These are phyloP conservation scores for Oxygymnocypris stewartii DNA, from an alignment of 2,113 vertebrate species.

Conservation along the genomic window DNA sequence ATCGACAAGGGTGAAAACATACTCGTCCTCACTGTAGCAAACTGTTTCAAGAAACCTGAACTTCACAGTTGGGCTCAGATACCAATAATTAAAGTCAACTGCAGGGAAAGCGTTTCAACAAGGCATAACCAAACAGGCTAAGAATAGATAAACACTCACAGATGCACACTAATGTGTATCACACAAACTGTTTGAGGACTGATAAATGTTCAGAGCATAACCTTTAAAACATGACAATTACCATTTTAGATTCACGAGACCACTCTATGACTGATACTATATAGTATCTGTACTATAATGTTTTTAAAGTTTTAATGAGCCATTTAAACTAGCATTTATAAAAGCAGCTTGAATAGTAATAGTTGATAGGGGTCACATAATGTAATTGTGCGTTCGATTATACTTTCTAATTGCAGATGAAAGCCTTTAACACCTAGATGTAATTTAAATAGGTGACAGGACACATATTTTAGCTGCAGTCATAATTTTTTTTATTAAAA, in stretches of 20 bases:
- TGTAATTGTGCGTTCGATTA: neutral
- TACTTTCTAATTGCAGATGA: neutral
- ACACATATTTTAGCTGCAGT: neutral
- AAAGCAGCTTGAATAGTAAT: conserved; percentile 15
- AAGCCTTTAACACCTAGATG: neutral
- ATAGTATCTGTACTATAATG: neutral
- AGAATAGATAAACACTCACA: conserved; percentile 10
- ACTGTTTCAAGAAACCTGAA: conserved; percentile 1
- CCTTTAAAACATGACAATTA: conserved; percentile 7
- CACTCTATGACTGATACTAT: neutral
- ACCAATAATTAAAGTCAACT: neutral
- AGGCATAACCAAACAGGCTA: neutral
- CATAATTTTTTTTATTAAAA: neutral
- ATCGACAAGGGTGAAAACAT: conserved; percentile 57
- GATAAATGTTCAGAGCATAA: neutral
- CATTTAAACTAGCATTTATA: neutral
- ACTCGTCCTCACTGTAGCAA: conserved; percentile 28
- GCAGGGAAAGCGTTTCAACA: neutral
- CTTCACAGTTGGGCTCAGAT: conserved; percentile 17
- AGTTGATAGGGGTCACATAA: neutral
- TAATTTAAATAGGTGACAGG: neutral
- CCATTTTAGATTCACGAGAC: conserved; percentile 12
- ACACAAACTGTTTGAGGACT: neutral
- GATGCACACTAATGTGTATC: neutral
- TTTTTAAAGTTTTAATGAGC: conserved; percentile 22